These are phyloP conservation scores for Eubasilissa regina DNA, from an alignment of 1,140 invertebrate genomes.

Conservation along the genomic window DNA sequence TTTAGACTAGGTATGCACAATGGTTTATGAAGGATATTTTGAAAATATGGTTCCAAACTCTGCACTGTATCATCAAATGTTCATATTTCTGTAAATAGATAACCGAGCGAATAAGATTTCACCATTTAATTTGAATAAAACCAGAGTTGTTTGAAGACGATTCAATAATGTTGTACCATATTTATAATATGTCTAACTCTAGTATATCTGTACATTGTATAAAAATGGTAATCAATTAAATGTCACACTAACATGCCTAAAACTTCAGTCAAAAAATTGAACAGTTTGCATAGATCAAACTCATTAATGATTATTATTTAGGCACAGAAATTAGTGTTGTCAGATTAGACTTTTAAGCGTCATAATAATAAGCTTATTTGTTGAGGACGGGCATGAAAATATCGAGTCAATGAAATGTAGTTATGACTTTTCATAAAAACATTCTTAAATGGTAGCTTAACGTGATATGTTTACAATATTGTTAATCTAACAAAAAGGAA, in stretches of 20 bases:
- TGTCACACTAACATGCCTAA: constrained; percentile 52
- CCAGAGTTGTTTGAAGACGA: background rate
- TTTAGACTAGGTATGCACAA: background rate
- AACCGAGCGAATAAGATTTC: constrained; percentile 10
- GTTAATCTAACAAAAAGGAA: background rate
- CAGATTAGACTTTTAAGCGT: constrained; percentile 49
- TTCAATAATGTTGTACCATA: too few species aligned
- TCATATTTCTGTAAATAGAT: constrained; percentile 26
- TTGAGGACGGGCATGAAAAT: constrained; percentile 54
- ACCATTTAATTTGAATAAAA: background rate
- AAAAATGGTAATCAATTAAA: constrained; percentile 43
- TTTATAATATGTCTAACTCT: too few species aligned
- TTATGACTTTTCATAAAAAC: constrained; percentile 36
- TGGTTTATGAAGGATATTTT: constrained; percentile 38
- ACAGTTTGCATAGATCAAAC: constrained; percentile 57
- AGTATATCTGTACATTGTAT: too few species aligned
- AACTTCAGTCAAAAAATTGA: constrained; percentile 58
- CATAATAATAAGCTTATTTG: constrained; percentile 34
- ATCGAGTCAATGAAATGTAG: constrained; percentile 47
- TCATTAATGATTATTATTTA: constrained; percentile 58
- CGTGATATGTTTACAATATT: constrained; percentile 45
- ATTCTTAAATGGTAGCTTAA: constrained; percentile 37
- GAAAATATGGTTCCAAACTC: constrained; percentile 27
- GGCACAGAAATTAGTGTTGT: constrained; percentile 57
- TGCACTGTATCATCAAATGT: background rate